These are phyloP conservation scores for Drosophila yooni DNA, from an alignment of 2,888 invertebrate genomes.

Conservation along the genomic window DNA sequence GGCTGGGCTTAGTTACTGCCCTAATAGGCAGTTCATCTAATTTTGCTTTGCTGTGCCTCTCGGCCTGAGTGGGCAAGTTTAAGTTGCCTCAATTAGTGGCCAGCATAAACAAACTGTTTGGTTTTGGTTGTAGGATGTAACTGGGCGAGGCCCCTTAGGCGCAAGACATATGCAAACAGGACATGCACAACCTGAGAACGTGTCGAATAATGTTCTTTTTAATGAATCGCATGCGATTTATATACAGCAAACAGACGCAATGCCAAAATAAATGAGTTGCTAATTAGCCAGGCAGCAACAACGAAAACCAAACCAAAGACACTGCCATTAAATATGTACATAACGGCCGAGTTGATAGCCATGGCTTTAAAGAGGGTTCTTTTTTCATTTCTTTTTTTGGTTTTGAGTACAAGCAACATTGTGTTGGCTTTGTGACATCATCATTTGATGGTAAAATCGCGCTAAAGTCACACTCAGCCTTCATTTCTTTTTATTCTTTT, in stretches of 20 bases:
- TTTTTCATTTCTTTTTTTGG: neutral
- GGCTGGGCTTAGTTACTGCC: slow-evolving; percentile 6
- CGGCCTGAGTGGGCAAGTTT: slow-evolving; percentile 45
- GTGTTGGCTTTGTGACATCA: slow-evolving; percentile 58
- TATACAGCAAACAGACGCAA: slow-evolving; percentile 29
- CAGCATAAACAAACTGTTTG: slow-evolving; percentile 43
- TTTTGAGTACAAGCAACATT: slow-evolving; percentile 9
- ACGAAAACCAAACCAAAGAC: slow-evolving; percentile 10
- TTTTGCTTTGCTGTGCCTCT: slow-evolving; percentile 26
- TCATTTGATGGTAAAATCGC: slow-evolving; percentile 32
- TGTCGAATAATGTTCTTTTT: slow-evolving; percentile 63
- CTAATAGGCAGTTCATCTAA: slow-evolving; percentile 23
- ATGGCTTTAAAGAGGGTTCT: slow-evolving; percentile 16
- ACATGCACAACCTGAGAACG: slow-evolving; percentile 40
- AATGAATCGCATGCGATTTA: slow-evolving; percentile 65
- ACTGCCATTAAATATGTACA: slow-evolving; percentile 8
- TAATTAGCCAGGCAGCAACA: slow-evolving; percentile 62
- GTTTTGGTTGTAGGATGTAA: slow-evolving; percentile 12
- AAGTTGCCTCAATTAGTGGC: slow-evolving; percentile 72
- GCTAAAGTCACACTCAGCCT: neutral
- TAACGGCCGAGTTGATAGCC: slow-evolving; percentile 1
- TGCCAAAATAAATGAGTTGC: slow-evolving; percentile 35
- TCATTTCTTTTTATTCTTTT: slow-evolving; percentile 37
- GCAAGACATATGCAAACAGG: slow-evolving; percentile 16
- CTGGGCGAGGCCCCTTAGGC: slow-evolving; percentile 26